These are phyloP conservation scores for Malthinus flaveolus DNA, from an alignment of 2,888 invertebrate genomes.

Conservation along the genomic window DNA sequence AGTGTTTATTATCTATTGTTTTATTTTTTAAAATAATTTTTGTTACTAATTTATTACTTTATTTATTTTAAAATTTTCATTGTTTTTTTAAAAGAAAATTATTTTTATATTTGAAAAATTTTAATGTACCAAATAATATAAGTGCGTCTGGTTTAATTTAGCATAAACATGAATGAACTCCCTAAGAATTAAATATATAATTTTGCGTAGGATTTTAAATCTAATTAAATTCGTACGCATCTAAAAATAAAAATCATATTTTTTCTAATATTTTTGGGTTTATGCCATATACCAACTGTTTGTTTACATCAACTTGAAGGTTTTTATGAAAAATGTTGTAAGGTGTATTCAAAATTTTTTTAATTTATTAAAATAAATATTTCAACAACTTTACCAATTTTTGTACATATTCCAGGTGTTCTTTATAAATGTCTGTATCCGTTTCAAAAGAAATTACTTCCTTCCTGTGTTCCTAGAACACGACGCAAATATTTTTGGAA, in stretches of 20 bases:
- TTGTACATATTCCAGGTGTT: conserved; percentile 31
- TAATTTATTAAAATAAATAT: neutral
- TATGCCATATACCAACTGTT: neutral
- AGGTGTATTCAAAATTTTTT: neutral
- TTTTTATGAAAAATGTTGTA: neutral
- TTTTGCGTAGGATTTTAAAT: conserved; percentile 21
- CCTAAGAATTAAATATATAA: conserved; percentile 21
- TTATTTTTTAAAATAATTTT: conserved; percentile 6
- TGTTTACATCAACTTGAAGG: conserved; percentile 2
- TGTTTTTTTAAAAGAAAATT: conserved; percentile 20
- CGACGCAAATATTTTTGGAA: conserved; percentile 15
- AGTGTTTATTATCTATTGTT: conserved; percentile 5
- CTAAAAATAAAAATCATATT: conserved; percentile 16
- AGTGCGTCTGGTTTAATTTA: conserved; percentile 27
- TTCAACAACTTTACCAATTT: conserved; percentile 13
- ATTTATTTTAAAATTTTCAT: conserved; percentile 12
- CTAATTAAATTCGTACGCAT: conserved; percentile 18
- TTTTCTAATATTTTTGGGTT: conserved; percentile 2
- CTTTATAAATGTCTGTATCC: conserved; percentile 31
- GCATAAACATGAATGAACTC: conserved; percentile 32
- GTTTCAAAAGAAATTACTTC: conserved; percentile 36
- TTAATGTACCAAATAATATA: conserved; percentile 15
- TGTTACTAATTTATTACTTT: conserved; percentile 16
- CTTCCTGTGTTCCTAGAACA: conserved; percentile 28
- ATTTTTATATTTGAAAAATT: conserved; percentile 21